Percentiles rank a stretch among this genome's conserved stretches.
Conservation (phyloP, 2,888 invertebrate species). For the Lepidocyrtinus sp. region DNA sequence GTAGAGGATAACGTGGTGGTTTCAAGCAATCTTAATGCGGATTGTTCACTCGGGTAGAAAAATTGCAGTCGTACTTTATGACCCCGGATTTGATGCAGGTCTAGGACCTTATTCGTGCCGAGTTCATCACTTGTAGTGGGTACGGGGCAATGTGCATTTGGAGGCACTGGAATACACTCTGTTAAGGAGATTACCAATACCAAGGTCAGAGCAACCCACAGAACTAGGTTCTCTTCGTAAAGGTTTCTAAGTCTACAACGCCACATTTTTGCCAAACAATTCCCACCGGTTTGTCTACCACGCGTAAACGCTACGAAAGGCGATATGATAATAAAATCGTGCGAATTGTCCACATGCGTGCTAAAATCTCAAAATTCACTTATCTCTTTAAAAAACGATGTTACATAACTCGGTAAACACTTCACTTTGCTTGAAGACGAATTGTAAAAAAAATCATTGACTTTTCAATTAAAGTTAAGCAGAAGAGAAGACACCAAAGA, state of each 20-base stretch:
- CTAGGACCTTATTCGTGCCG: conserved; percentile 45
- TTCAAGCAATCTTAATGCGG: conserved; percentile 31
- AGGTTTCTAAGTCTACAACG: no score
- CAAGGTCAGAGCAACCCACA: no score
- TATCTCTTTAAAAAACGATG: no score
- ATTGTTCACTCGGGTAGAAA: conserved; percentile 61
- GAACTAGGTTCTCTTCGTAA: background rate
- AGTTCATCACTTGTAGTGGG: conserved; percentile 37
- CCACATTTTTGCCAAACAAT: no score
- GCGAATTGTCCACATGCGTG: no score
- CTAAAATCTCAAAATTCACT: no score
- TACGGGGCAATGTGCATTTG: conserved; percentile 48
- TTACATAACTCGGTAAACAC: no score
- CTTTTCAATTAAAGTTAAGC: no score
- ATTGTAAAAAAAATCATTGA: no score
- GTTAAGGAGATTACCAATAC: no score
- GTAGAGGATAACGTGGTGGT: conserved; percentile 23
- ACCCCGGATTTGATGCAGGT: conserved; percentile 56
- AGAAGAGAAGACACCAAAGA: no score
- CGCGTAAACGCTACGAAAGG: background rate
- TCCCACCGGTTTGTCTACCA: background rate
- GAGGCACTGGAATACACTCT: conserved; percentile 18
- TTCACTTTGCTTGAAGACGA: no score
- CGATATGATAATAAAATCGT: conserved; percentile 1
- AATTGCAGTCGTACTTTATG: conserved; percentile 63